Base-by-base conservation (phyloP, 2,888 invertebrate species). In the Harpalus rufipes region DNA sequence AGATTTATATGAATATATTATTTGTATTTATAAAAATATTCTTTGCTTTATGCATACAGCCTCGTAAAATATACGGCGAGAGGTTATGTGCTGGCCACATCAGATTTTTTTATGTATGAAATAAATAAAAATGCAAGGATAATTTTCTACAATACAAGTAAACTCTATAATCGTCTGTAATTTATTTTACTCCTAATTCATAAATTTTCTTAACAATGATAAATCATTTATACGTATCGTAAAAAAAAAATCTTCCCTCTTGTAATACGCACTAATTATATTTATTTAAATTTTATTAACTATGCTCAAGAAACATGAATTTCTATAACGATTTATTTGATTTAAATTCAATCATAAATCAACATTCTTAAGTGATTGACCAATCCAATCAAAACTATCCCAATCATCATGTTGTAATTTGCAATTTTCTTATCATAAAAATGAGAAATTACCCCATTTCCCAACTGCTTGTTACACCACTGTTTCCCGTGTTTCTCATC, bases 401-500 rank as follows among this genome's bases (percentile, higher is more conserved):
- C 44, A 51, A 51, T 51, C 44, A 51, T 51, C 8, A 4, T 51
- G 12, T 51, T 51, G 44, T 12, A 51, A 51, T 51, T 51, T 51
- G 44, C 44, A 51, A 51, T 51, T 51, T 44, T 51, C 44, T 12
- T 0, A 12, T 51, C 7, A 68, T 68, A 39, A 32, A 25, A 32
- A 32, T 5, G 21, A 39, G 32, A 68, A 39, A 68, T 68, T 68
- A 68, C 68, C 68, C 68, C 68, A 14, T 68, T 68, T 68, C 68
- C 5, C 39, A 68, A 68, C 25, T 12, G 32, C 4, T 6, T 21
- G 72, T 74, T 74, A 44, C 72, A 44, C 44, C 72, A 74, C 44
- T 44, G 68, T 18, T 25, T 25, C 39, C 44, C 10, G 12, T 10
- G 32, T 51, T 51, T 32, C 32, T 68, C 68, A 68, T 68, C 68